Conservation (phyloP, 2,113 vertebrate species). For the Strix uralensis region DNA sequence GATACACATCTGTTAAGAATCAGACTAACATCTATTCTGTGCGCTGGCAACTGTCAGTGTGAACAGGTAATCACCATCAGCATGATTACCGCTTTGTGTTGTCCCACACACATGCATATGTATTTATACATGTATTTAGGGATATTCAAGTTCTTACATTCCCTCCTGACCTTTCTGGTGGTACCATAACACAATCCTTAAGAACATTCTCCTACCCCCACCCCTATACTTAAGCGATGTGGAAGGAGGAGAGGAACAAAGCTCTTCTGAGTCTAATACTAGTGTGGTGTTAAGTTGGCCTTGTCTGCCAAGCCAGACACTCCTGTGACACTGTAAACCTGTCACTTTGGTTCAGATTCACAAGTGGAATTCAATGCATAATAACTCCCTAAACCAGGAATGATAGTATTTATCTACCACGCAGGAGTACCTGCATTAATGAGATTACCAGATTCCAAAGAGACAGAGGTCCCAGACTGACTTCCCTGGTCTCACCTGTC, state of each 20-base stretch:
- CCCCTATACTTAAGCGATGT: background rate
- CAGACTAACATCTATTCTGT: background rate
- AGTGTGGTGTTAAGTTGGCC: background rate
- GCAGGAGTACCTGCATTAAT: background rate
- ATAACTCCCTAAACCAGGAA: background rate
- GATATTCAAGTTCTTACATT: background rate
- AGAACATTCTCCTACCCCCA: background rate
- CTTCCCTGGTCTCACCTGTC: background rate
- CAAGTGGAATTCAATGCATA: background rate
- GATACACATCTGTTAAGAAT: background rate
- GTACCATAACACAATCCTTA: background rate
- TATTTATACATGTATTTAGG: background rate
- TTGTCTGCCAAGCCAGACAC: background rate
- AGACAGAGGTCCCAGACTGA: background rate
- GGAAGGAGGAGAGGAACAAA: background rate
- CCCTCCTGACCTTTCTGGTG: background rate
- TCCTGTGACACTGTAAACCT: background rate
- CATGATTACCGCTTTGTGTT: background rate
- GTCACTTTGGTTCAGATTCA: background rate
- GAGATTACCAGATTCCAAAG: background rate
- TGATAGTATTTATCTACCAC: background rate
- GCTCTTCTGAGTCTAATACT: background rate
- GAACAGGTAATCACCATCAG: background rate
- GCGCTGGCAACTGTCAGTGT: background rate
- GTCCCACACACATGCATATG: fast-evolving